Conservation (phyloP, 2,797 vertebrate genomes). For the Philypnodon macrostomus region DNA sequence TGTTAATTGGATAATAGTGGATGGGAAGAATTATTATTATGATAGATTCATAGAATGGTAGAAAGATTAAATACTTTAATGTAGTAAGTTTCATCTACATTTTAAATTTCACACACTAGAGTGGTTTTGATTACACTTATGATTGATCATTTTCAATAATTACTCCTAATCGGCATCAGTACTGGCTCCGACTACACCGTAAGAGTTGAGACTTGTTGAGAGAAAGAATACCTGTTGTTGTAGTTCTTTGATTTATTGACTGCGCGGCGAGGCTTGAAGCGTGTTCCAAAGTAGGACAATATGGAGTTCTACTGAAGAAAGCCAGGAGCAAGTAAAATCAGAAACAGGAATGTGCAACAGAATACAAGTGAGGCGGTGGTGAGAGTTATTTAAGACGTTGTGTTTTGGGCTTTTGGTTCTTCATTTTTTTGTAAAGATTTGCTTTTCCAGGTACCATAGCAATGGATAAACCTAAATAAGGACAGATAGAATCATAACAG, state of each 20-base stretch:
- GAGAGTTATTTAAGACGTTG: too few relatives aligned
- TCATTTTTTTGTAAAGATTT: too few relatives aligned
- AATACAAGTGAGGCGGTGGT: too few relatives aligned
- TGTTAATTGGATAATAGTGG: too few relatives aligned
- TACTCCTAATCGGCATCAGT: background rate
- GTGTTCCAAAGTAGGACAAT: slow-evolving; percentile 11
- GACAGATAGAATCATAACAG: too few relatives aligned
- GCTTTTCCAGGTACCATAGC: too few relatives aligned
- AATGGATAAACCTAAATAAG: too few relatives aligned
- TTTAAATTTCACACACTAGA: background rate
- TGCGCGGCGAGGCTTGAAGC: slow-evolving; percentile 33
- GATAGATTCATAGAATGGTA: too few relatives aligned
- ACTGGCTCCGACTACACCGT: background rate
- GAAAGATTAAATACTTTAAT: too few relatives aligned
- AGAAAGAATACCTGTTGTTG: slow-evolving; percentile 21
- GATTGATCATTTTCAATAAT: slow-evolving; percentile 2
- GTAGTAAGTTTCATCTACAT: too few relatives aligned
- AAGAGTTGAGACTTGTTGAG: slow-evolving; percentile 17
- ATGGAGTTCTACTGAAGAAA: background rate
- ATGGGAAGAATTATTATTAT: too few relatives aligned
- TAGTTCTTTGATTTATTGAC: slow-evolving; percentile 36
- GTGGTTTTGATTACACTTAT: background rate
- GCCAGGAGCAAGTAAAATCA: slow-evolving; percentile 7
- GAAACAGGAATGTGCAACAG: slow-evolving; percentile 10
- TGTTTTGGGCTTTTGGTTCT: too few relatives aligned